phyloP scores from a whole-genome alignment of 35 echinoderm and acorn worm species.

The Acanthaster planci region DNA sequence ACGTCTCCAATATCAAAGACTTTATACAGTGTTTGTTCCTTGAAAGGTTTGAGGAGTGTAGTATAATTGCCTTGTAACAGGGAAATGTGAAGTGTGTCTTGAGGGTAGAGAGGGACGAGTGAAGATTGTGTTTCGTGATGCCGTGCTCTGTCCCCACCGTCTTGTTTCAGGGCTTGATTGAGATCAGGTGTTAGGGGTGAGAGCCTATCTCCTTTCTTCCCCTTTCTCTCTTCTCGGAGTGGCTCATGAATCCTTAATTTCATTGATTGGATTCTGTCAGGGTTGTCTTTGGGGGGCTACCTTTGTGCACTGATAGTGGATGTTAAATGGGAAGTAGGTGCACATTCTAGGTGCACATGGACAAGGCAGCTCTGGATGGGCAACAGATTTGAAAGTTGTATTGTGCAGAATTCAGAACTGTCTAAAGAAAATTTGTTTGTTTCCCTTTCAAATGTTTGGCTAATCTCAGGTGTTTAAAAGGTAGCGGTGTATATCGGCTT shows the following conservation, averaged over 20 bases:
- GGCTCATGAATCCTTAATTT: slow-evolving; percentile 19
- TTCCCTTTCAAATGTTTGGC: too few relatives aligned
- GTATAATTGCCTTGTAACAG: slow-evolving; percentile 8
- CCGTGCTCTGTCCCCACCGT: neutral
- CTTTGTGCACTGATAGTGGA: slow-evolving; percentile 1
- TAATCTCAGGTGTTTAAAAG: too few relatives aligned
- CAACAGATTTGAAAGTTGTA: too few relatives aligned
- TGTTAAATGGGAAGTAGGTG: neutral
- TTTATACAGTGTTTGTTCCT: neutral
- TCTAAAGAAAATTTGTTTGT: too few relatives aligned
- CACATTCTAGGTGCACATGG: too few relatives aligned
- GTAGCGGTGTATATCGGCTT: too few relatives aligned
- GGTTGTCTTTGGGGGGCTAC: neutral
- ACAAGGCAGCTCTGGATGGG: too few relatives aligned
- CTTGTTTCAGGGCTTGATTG: slow-evolving; percentile 17
- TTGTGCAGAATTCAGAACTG: too few relatives aligned
- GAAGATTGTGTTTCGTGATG: neutral
- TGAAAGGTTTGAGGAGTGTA: slow-evolving; percentile 16
- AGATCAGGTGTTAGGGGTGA: slow-evolving; percentile 11
- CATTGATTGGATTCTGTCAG: slow-evolving; percentile 11
- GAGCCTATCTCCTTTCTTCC: neutral
- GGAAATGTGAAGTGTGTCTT: slow-evolving; percentile 1
- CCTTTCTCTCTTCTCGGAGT: neutral
- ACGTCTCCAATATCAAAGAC: neutral
- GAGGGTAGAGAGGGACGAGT: neutral